Evolutionary conservation across 2,113 vertebrate genomes (phyloP).

Genomic region (Colinus virginianus): DNA sequence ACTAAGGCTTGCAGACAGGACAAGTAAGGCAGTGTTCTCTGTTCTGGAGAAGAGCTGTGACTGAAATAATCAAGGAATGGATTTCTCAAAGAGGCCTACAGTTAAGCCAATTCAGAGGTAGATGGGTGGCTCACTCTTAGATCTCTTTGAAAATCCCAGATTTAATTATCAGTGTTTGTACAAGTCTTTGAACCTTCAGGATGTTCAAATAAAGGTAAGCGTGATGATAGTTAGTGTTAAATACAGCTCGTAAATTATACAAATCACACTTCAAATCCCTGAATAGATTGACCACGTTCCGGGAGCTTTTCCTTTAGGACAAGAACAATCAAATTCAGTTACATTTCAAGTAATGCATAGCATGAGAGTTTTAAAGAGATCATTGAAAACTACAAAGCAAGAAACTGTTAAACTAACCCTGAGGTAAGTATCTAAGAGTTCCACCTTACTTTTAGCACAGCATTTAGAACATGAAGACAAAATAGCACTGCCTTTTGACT

Average conservation of each 20-base stretch:
- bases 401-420: background rate
- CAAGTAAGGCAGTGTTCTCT: background rate
- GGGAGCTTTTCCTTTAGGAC: slow-evolving; percentile 17
- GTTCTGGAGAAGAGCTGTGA: background rate
- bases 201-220: background rate
- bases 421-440: background rate
- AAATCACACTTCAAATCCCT: slow-evolving; percentile 39
- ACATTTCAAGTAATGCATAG: background rate
- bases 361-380: background rate
- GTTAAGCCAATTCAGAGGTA: background rate
- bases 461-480: background rate
- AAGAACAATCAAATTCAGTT: background rate
- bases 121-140: background rate
- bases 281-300: background rate
- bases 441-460: background rate
- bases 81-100: background rate
- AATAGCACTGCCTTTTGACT: background rate
- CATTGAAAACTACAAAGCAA: background rate
- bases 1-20: background rate
- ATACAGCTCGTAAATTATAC: slow-evolving; percentile 27
- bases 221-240: background rate
- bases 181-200: slow-evolving; percentile 31
- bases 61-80: background rate
- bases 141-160: slow-evolving; percentile 35
- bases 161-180: slow-evolving; percentile 47